phyloP scores from a whole-genome alignment of 2,888 invertebrate species.

The Meiosimyza decipiens region DNA sequence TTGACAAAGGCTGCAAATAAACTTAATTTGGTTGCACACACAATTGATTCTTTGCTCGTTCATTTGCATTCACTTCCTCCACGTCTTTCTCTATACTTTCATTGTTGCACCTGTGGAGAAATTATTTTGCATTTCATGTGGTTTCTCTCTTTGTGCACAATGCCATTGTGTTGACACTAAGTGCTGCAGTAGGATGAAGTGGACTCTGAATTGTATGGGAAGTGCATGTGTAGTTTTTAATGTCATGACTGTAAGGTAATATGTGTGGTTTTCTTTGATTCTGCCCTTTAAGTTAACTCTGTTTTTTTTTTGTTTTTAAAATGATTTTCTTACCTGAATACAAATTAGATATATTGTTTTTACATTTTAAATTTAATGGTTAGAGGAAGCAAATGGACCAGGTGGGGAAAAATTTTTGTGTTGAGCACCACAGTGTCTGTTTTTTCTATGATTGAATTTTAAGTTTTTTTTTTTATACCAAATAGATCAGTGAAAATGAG shows the following conservation, averaged over 20 bases:
- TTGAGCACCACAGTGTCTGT: too few species aligned
- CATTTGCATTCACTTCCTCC: not conserved
- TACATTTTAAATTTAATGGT: too few species aligned
- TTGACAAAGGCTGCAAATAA: constrained; percentile 48
- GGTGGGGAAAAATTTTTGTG: too few species aligned
- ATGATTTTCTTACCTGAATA: too few species aligned
- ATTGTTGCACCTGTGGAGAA: constrained; percentile 53
- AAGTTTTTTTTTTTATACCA: too few species aligned
- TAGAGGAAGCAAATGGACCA: too few species aligned
- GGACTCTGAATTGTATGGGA: not conserved
- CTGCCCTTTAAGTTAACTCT: not conserved
- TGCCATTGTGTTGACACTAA: constrained; percentile 62
- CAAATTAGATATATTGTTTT: too few species aligned
- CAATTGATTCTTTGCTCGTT: constrained; percentile 59
- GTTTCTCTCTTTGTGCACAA: constrained; percentile 51
- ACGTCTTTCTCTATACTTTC: not conserved
- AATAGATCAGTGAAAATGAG: too few species aligned
- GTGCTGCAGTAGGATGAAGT: constrained; percentile 44
- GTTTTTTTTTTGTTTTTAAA: too few species aligned
- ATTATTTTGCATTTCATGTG: constrained; percentile 60
- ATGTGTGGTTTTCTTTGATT: constrained; percentile 37
- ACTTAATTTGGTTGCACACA: constrained; percentile 64
- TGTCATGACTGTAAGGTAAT: constrained; percentile 32
- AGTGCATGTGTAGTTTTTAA: constrained; percentile 4
- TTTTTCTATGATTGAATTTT: too few species aligned